Conservation (phyloP, 2,888 invertebrate species). For the Drosophila borborema region DNA sequence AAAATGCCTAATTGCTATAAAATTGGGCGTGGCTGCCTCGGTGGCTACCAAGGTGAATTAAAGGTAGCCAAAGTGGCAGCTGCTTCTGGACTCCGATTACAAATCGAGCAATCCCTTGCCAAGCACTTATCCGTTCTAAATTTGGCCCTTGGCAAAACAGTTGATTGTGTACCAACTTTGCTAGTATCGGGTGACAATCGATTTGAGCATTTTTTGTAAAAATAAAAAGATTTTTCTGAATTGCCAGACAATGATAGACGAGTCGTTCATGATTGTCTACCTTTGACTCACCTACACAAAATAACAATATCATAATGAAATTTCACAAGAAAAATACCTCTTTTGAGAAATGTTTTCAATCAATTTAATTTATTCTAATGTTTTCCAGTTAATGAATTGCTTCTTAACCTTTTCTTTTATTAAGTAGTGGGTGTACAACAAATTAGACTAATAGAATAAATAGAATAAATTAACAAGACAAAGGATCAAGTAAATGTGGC, state of each 20-base stretch:
- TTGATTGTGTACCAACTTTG: conserved; percentile 4
- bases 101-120: conserved; percentile 6
- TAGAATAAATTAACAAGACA: background rate
- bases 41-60: conserved; percentile 32
- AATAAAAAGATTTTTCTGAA: background rate
- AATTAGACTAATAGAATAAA: background rate
- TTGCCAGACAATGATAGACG: background rate
- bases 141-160: background rate
- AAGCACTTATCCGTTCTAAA: background rate
- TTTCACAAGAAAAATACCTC: background rate
- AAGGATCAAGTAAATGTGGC: background rate
- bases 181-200: background rate
- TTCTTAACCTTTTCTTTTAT: background rate
- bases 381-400: background rate
- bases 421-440: background rate
- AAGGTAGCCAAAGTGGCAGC: conserved; percentile 31
- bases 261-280: background rate
- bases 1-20: conserved; percentile 73
- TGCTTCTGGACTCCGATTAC: conserved; percentile 41
- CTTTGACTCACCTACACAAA: background rate
- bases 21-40: conserved; percentile 59
- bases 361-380: background rate
- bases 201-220: background rate
- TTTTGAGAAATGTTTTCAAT: background rate
- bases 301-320: background rate